Evolutionary conservation across 2,888 invertebrate species (phyloP).

Genomic region (Piscicola geometra): DNA sequence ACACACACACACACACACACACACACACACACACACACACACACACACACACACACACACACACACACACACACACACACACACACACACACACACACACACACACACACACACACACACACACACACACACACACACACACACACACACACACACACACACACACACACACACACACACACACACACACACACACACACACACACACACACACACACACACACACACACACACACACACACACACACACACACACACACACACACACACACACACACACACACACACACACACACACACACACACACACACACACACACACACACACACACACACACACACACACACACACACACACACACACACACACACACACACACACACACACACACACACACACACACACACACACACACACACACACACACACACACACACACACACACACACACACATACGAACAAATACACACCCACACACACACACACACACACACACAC

Average conservation of each 20-base stretch:
- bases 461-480: constrained; percentile 31
- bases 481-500: constrained; percentile 37
- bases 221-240: constrained; percentile 24
- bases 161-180: not conserved
- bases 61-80: constrained; percentile 22
- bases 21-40: constrained; percentile 16
- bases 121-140: constrained; percentile 17
- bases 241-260: constrained; percentile 7
- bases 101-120: constrained; percentile 8
- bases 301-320: constrained; percentile 13
- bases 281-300: constrained; percentile 15
- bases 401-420: constrained; percentile 13
- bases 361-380: constrained; percentile 19
- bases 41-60: constrained; percentile 24
- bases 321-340: not conserved
- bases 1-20: constrained; percentile 31
- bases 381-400: constrained; percentile 24
- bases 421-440: constrained; percentile 8
- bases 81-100: constrained; percentile 3
- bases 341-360: constrained; percentile 1
- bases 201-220: constrained; percentile 21
- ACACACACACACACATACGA: not conserved
- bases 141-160: constrained; percentile 10
- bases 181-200: constrained; percentile 12
- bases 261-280: constrained; percentile 8